These are phyloP conservation scores for Drosophila atroscutellata DNA, from an alignment of 2,888 invertebrate genomes.

Conservation along the genomic window DNA sequence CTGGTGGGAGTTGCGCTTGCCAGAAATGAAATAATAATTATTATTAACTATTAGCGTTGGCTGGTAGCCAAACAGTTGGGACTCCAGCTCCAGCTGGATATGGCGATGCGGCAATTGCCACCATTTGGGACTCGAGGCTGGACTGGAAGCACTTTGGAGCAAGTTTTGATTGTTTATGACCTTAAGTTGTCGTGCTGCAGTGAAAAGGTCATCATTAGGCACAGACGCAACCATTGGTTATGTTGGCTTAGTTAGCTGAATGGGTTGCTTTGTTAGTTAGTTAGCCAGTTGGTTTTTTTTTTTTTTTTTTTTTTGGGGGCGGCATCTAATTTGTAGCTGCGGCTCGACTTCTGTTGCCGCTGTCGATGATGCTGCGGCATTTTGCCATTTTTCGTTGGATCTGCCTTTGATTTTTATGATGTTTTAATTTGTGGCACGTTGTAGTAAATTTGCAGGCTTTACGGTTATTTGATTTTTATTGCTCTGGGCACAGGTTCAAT, in stretches of 20 bases:
- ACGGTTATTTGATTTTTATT: constrained; percentile 37
- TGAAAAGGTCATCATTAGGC: constrained; percentile 82
- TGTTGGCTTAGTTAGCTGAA: constrained; percentile 58
- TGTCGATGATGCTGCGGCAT: constrained; percentile 49
- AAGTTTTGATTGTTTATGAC: constrained; percentile 83
- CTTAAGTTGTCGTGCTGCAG: constrained; percentile 82
- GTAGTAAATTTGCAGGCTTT: constrained; percentile 56
- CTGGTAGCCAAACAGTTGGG: constrained; percentile 62
- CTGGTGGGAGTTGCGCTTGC: constrained; percentile 78
- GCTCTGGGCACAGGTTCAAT: constrained; percentile 60
- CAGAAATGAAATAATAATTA: constrained; percentile 82
- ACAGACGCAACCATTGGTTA: constrained; percentile 42
- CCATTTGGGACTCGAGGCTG: constrained; percentile 43
- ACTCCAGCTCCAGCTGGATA: constrained; percentile 16
- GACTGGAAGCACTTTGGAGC: constrained; percentile 39
- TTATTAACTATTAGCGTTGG: constrained; percentile 80
- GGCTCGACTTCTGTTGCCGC: constrained; percentile 70
- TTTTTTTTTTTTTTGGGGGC: constrained; percentile 49
- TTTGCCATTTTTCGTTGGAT: constrained; percentile 52
- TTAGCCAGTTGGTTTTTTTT: constrained; percentile 27
- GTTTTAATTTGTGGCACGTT: constrained; percentile 80
- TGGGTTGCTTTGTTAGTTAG: constrained; percentile 34
- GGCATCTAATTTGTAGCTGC: constrained; percentile 74
- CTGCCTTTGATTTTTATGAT: constrained; percentile 74
- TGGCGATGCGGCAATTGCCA: constrained; percentile 69